Percentiles rank a stretch among this genome's conserved stretches.
Conservation (phyloP, 2,888 invertebrate species). For the Thelaira solivaga region DNA sequence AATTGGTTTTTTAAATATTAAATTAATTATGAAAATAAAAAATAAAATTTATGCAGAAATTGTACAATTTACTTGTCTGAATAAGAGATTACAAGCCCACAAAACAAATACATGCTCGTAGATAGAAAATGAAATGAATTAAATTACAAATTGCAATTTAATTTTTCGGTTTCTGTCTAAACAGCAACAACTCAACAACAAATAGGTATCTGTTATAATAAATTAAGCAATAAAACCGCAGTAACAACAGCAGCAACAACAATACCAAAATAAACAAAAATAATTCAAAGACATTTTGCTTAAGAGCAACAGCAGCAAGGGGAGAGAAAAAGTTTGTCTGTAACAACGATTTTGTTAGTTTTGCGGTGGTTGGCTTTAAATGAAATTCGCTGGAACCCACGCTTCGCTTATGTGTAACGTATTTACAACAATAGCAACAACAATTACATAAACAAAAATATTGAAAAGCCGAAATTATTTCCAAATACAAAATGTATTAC, state of each 20-base stretch:
- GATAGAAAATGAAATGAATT: conserved; percentile 11
- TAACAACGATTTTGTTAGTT: too few relatives aligned
- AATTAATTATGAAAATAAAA: background rate
- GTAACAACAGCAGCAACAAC: background rate
- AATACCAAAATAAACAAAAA: conserved; percentile 15
- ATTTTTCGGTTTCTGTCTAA: conserved; percentile 22
- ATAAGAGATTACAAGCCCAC: background rate
- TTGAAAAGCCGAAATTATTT: conserved; percentile 15
- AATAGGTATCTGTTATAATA: conserved; percentile 7
- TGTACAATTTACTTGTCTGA: conserved; percentile 8
- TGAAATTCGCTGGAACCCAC: conserved; percentile 53
- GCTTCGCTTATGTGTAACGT: conserved; percentile 53
- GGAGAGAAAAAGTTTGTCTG: conserved; percentile 4
- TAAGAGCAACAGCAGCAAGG: background rate
- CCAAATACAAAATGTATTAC: conserved; percentile 42
- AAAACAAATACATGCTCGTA: background rate
- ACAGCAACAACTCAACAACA: background rate
- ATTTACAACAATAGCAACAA: background rate
- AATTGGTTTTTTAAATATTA: background rate
- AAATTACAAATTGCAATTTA: conserved; percentile 46
- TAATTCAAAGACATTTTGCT: conserved; percentile 3
- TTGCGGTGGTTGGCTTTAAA: conserved; percentile 18
- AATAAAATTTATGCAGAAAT: conserved; percentile 11
- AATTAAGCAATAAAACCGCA: conserved; percentile 34
- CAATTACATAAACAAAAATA: background rate